A percentile compares a stretch with the other conserved stretches of the same genome.
Evolutionary conservation across 2,113 vertebrate genomes (phyloP).

Genomic region (Meles meles): DNA sequence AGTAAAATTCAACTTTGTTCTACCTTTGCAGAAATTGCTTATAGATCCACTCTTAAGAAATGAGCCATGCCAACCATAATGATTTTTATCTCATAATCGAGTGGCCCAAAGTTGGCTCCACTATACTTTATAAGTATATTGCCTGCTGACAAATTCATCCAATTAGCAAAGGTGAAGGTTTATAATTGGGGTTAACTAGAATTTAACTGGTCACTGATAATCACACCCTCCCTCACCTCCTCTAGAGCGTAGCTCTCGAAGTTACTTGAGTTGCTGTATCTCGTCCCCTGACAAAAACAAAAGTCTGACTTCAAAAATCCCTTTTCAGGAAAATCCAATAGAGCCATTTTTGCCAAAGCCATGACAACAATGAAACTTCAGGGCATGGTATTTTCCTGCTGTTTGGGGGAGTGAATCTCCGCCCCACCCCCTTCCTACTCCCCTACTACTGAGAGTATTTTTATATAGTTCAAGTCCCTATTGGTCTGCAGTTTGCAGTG

Average conservation of each 20-base stretch:
- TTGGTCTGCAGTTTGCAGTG: slow-evolving; percentile 84
- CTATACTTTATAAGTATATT: slow-evolving; percentile 72
- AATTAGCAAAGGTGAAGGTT: slow-evolving; percentile 85
- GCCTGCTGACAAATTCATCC: slow-evolving; percentile 83
- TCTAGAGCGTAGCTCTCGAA: slow-evolving; percentile 57
- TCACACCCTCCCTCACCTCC: slow-evolving; percentile 41
- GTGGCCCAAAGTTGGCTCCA: slow-evolving; percentile 71
- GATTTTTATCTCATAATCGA: slow-evolving; percentile 78
- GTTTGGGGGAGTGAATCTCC: slow-evolving; percentile 73
- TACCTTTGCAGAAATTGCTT: slow-evolving; percentile 76
- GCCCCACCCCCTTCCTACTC: slow-evolving; percentile 64
- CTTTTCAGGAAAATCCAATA: slow-evolving; percentile 65
- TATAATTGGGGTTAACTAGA: slow-evolving; percentile 87
- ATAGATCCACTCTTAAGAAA: slow-evolving; percentile 68
- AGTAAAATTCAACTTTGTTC: slow-evolving; percentile 78
- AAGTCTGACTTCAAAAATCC: slow-evolving; percentile 48
- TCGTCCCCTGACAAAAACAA: slow-evolving; percentile 62
- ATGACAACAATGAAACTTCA: slow-evolving; percentile 64
- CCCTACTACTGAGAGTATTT: slow-evolving; percentile 81
- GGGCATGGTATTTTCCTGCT: slow-evolving; percentile 74
- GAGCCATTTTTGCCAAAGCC: slow-evolving; percentile 67
- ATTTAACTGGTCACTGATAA: slow-evolving; percentile 85
- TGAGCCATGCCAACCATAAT: slow-evolving; percentile 41
- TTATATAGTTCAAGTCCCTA: slow-evolving; percentile 88
- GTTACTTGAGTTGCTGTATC: slow-evolving; percentile 61